These are phyloP conservation scores for Polydrusus cervinus DNA, from an alignment of 2,888 invertebrate species.

Conservation along the genomic window DNA sequence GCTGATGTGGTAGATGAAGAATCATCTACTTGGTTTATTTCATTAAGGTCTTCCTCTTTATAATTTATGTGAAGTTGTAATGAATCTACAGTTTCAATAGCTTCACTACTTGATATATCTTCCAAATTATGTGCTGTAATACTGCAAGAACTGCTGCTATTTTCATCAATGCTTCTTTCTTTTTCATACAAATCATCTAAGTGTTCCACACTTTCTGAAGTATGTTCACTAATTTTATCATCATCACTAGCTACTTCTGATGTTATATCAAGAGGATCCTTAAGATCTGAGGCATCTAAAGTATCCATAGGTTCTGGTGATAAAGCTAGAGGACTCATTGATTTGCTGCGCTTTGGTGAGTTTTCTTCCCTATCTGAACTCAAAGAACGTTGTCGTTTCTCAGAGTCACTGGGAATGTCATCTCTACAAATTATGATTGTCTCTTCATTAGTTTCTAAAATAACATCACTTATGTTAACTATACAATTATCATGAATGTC, in stretches of 20 bases:
- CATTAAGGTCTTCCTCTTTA: slow-evolving; percentile 44
- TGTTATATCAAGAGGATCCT: slow-evolving; percentile 56
- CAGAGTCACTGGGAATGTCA: slow-evolving; percentile 53
- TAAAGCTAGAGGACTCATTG: slow-evolving; percentile 61
- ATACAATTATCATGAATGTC: slow-evolving; percentile 65
- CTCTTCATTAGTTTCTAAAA: slow-evolving; percentile 68
- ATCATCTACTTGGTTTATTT: slow-evolving; percentile 58
- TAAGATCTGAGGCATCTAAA: slow-evolving; percentile 54
- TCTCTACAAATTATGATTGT: slow-evolving; percentile 69
- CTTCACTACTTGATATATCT: slow-evolving; percentile 60
- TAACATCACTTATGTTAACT: slow-evolving; percentile 69
- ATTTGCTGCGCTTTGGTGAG: slow-evolving; percentile 65
- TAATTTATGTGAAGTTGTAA: slow-evolving; percentile 61
- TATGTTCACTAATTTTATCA: slow-evolving; percentile 59
- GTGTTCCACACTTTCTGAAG: slow-evolving; percentile 56
- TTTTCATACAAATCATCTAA: slow-evolving; percentile 59
- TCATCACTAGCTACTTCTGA: slow-evolving; percentile 60
- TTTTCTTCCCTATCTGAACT: slow-evolving; percentile 63
- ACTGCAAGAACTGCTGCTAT: slow-evolving; percentile 61
- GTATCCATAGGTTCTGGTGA: slow-evolving; percentile 53
- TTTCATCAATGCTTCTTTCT: slow-evolving; percentile 54
- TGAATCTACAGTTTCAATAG: slow-evolving; percentile 63
- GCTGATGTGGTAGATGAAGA: slow-evolving; percentile 60
- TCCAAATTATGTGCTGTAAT: slow-evolving; percentile 58
- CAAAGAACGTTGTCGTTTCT: slow-evolving; percentile 65